Evolutionary conservation across 2,888 invertebrate species (phyloP).

Genomic region (Aphidius colemani): DNA sequence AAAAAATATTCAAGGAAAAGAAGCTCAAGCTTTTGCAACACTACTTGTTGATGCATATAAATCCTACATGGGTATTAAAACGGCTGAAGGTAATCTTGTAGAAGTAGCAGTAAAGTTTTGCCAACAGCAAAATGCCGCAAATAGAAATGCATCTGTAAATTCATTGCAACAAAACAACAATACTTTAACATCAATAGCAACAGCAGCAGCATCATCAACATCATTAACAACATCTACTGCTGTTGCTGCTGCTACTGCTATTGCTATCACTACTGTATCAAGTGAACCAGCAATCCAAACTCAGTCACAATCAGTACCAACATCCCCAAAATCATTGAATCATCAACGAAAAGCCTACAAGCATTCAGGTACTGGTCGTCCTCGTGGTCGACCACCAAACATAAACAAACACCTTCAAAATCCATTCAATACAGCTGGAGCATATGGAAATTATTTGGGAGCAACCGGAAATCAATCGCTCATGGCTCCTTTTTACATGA

Average conservation of each 20-base stretch:
- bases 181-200: slow-evolving; percentile 25
- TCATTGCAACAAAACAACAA: slow-evolving; percentile 24
- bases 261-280: slow-evolving; percentile 15
- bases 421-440: slow-evolving; percentile 44
- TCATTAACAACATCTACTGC: slow-evolving; percentile 28
- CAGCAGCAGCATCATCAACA: slow-evolving; percentile 25
- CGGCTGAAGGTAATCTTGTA: slow-evolving; percentile 68
- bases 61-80: slow-evolving; percentile 66
- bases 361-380: slow-evolving; percentile 57
- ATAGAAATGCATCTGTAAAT: slow-evolving; percentile 64
- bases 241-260: slow-evolving; percentile 22
- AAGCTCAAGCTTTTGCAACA: slow-evolving; percentile 64
- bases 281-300: background rate
- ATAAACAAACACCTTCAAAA: slow-evolving; percentile 50
- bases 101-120: slow-evolving; percentile 76
- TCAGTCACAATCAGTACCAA: slow-evolving; percentile 32
- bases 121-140: slow-evolving; percentile 66
- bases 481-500: slow-evolving; percentile 51
- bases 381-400: slow-evolving; percentile 63
- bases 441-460: slow-evolving; percentile 45
- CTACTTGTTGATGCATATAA: slow-evolving; percentile 75
- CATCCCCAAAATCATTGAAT: slow-evolving; percentile 41
- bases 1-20: slow-evolving; percentile 67
- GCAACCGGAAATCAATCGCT: slow-evolving; percentile 43
- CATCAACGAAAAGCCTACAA: slow-evolving; percentile 44